A percentile compares a stretch with the other conserved stretches of the same genome.
Evolutionary conservation across 2,797 vertebrate species (phyloP).

Genomic region (Karalla daura): DNA sequence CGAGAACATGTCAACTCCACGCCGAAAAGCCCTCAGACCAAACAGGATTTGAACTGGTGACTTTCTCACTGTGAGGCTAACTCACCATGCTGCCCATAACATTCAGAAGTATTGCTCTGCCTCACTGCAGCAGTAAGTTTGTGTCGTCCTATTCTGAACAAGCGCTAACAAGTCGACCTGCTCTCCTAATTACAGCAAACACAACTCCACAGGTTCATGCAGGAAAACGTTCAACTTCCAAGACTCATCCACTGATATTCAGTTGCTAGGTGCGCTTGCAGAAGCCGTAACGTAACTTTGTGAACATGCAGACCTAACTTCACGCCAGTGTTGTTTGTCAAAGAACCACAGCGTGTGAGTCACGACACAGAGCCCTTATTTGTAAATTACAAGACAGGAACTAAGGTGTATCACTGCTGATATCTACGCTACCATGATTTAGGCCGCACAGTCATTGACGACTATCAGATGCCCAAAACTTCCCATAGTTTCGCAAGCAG

Average conservation of each 20-base stretch:
- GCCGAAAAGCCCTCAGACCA: too few species aligned
- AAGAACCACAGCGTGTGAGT: background rate
- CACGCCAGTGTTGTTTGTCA: background rate
- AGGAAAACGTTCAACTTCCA: background rate
- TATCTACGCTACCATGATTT: background rate
- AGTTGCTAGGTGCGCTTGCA: background rate
- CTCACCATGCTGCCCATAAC: too few species aligned
- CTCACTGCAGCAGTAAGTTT: background rate
- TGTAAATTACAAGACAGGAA: background rate
- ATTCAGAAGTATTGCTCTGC: background rate
- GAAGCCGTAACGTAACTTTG: background rate
- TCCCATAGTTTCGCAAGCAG: background rate
- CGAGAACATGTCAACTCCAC: too few species aligned
- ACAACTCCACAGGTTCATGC: conserved; percentile 13
- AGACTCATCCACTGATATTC: background rate
- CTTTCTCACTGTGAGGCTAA: too few species aligned
- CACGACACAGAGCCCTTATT: background rate
- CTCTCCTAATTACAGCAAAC: background rate
- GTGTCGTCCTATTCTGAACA: background rate
- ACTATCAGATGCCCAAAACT: background rate
- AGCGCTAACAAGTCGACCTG: background rate
- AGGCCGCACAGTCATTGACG: background rate
- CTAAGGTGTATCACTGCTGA: background rate
- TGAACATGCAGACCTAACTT: background rate
- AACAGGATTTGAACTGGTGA: too few species aligned